Percentiles rank a stretch among this genome's conserved stretches.
These are phyloP conservation scores for Machaerirhynchus nigripectus DNA, from an alignment of 2,113 vertebrate species.

Conservation along the genomic window DNA sequence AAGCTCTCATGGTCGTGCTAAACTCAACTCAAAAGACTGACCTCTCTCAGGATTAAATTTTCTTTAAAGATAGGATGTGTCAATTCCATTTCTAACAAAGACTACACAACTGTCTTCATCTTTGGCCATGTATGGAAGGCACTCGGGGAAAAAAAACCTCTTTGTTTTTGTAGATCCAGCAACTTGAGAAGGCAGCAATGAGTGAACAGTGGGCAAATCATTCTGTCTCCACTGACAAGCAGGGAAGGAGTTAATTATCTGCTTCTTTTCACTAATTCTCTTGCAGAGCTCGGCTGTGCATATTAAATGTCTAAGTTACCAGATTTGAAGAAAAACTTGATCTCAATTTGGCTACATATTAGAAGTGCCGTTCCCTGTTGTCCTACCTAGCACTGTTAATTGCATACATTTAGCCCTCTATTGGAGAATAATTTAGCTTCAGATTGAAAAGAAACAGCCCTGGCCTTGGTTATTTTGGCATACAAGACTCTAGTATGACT, in stretches of 20 bases:
- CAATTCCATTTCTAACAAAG: not conserved
- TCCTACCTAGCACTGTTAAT: constrained; percentile 81
- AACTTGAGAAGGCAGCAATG: not conserved
- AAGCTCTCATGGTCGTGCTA: not conserved
- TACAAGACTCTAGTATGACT: constrained; percentile 88
- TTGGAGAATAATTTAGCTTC: constrained; percentile 87
- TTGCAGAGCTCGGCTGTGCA: not conserved
- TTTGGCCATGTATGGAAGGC: not conserved
- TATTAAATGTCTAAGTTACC: constrained; percentile 55
- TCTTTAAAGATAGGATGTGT: not conserved
- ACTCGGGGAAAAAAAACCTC: not conserved
- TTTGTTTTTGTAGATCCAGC: not conserved
- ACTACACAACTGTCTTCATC: not conserved
- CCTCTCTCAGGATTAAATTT: not conserved
- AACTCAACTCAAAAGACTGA: not conserved
- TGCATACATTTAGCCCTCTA: constrained; percentile 82
- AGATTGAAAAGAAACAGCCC: constrained; percentile 87
- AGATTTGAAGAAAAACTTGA: constrained; percentile 65
- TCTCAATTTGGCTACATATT: constrained; percentile 75
- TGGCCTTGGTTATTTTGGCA: constrained; percentile 83
- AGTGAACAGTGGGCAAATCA: not conserved
- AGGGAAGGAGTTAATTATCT: constrained; percentile 32
- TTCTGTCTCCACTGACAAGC: not conserved
- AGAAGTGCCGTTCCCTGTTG: constrained; percentile 70
- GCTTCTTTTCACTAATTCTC: constrained; percentile 3